phyloP scores from a whole-genome alignment of 2,888 invertebrate species.

The Gnatocerus cornutus region DNA sequence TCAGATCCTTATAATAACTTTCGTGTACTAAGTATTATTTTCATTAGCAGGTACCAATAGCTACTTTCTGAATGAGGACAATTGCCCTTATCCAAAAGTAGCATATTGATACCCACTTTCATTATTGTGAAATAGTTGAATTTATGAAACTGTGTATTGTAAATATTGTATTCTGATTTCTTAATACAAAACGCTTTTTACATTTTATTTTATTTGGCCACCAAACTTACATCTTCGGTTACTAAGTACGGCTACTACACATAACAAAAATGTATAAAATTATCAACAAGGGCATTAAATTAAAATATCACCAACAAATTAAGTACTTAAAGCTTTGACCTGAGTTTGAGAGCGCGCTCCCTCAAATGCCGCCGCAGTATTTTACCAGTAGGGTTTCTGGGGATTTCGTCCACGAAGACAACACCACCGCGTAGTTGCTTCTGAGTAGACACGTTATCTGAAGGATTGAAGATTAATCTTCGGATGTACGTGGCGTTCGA shows the following conservation, averaged over 20 bases:
- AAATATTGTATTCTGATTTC: slow-evolving; percentile 62
- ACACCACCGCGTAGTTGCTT: slow-evolving; percentile 81
- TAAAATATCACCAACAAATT: slow-evolving; percentile 17
- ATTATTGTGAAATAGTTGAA: slow-evolving; percentile 50
- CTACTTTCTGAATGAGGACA: too few relatives aligned
- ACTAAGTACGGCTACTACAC: too few relatives aligned
- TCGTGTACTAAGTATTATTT: slow-evolving; percentile 48
- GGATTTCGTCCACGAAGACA: slow-evolving; percentile 78
- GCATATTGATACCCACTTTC: too few relatives aligned
- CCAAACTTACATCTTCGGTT: neutral
- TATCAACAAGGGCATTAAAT: slow-evolving; percentile 31
- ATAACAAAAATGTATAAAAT: slow-evolving; percentile 36
- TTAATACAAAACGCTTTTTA: slow-evolving; percentile 60
- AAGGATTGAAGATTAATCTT: slow-evolving; percentile 42
- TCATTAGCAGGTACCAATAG: too few relatives aligned
- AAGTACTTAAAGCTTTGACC: slow-evolving; percentile 63
- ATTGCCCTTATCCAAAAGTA: too few relatives aligned
- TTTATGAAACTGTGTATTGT: slow-evolving; percentile 58
- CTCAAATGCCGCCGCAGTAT: slow-evolving; percentile 77
- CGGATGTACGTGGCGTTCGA: neutral
- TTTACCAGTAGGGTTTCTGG: slow-evolving; percentile 81
- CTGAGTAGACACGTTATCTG: slow-evolving; percentile 71
- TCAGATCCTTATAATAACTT: slow-evolving; percentile 27
- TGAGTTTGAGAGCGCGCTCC: slow-evolving; percentile 67
- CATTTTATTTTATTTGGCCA: slow-evolving; percentile 14